A percentile compares a stretch with the other conserved stretches of the same genome.
These are phyloP conservation scores for Pao palembangensis DNA, from an alignment of 2,113 vertebrate species.

Conservation along the genomic window DNA sequence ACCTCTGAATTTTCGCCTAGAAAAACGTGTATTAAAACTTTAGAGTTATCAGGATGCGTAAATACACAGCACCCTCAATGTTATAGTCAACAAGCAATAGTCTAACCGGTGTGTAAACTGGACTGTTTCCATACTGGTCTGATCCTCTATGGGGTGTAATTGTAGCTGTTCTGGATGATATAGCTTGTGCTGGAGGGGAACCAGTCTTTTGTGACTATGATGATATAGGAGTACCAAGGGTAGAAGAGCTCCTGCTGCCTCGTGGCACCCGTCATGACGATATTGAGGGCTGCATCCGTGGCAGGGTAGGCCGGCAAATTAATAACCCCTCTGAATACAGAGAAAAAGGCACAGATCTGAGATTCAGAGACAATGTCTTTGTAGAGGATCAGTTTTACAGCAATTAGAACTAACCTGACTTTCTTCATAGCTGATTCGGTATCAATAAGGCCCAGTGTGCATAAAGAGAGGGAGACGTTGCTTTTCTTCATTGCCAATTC, in stretches of 20 bases:
- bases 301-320: slow-evolving; percentile 70
- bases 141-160: slow-evolving; percentile 53
- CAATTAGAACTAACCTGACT: slow-evolving; percentile 68
- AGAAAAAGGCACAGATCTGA: slow-evolving; percentile 12
- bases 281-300: slow-evolving; percentile 76
- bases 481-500: slow-evolving; percentile 81
- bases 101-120: neutral
- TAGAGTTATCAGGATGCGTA: too few relatives aligned
- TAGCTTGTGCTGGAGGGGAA: slow-evolving; percentile 56
- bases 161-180: slow-evolving; percentile 69
- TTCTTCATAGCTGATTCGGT: slow-evolving; percentile 73
- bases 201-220: slow-evolving; percentile 67
- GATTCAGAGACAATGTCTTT: neutral
- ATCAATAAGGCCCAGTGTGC: slow-evolving; percentile 82
- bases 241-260: slow-evolving; percentile 74
- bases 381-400: neutral
- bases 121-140: neutral
- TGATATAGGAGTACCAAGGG: slow-evolving; percentile 69
- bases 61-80: too few relatives aligned
- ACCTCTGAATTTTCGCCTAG: too few relatives aligned
- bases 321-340: slow-evolving; percentile 63
- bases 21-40: too few relatives aligned
- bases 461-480: slow-evolving; percentile 79
- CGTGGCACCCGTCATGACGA: slow-evolving; percentile 72
- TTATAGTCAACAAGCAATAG: too few relatives aligned